A percentile compares a stretch with the other conserved stretches of the same genome.
These are phyloP conservation scores for Teleogryllus occipitalis DNA, from an alignment of 1,140 invertebrate genomes.

Conservation along the genomic window DNA sequence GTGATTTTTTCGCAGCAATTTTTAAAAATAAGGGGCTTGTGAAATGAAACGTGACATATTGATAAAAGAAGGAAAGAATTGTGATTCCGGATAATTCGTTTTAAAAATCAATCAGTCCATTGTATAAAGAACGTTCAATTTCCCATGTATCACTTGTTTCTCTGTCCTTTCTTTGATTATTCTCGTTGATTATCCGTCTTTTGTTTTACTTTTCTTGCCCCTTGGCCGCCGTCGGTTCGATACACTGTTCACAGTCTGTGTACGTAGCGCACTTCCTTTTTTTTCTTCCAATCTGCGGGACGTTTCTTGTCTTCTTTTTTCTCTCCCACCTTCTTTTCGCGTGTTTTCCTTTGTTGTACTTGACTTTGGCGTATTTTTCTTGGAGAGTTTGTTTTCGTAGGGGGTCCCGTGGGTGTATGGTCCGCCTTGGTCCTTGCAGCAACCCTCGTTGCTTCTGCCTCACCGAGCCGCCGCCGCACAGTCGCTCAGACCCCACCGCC, in stretches of 20 bases:
- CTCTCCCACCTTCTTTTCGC: background rate
- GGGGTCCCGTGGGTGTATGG: no score
- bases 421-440: no score
- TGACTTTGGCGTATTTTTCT: no score
- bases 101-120: conserved; percentile 1
- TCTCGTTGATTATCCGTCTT: conserved; percentile 4
- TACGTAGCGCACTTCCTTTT: background rate
- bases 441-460: no score
- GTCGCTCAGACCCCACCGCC: no score
- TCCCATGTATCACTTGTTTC: background rate
- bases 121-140: background rate
- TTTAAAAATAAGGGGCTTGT: background rate
- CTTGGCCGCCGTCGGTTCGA: background rate
- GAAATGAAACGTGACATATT: conserved; percentile 1
- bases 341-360: background rate
- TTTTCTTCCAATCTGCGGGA: background rate
- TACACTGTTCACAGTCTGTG: background rate
- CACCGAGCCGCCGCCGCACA: no score
- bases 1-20: background rate
- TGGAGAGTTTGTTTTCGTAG: no score
- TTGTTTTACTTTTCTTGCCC: background rate
- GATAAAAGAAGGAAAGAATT: background rate
- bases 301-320: background rate
- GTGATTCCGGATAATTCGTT: background rate
- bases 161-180: background rate